Evolutionary conservation across 2,888 invertebrate species (phyloP), one percentile per base, ranked within the genome.

Genomic region (Microplitis deprimator): DNA sequence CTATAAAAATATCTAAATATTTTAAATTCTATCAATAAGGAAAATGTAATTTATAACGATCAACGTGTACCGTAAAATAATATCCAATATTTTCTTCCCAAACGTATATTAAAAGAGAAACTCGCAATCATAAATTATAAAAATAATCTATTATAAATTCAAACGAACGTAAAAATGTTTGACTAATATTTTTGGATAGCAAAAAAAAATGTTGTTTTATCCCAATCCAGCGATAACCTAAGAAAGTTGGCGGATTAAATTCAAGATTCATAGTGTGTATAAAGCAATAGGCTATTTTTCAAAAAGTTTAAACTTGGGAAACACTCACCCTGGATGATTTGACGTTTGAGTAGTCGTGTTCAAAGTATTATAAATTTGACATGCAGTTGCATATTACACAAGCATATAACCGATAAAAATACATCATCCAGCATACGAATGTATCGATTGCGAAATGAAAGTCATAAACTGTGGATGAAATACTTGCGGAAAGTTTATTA

Each of bases 201-300:
- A 41, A 68, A 60, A 41, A 73, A 67, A 62, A 60, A 20, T 71
- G n/a, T 74, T 50, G 8, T 50, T 75, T 70, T 16, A 74, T 40
- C 61, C 68, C 41, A 61, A 68, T 69, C 61, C 41, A 60, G 13
- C 62, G 69, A 77, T 77, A 70, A 77, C 69, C 68, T 69, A 10
- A 69, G 59, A 72, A 77, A 69, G 68, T 77, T 77, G 68, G 73
- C 61, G 71, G 67, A 77, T 75, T 74, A 77, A 77, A 77, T 77
- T 77, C 65, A 71, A 75, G 71, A 77, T 75, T 77, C 74, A 77
- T 39, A 38, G 16, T 50, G 13, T 50, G 50, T 50, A 50, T 50
- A 38, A 64, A 70, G 40, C 70, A 60, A 77, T 67, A 29, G 60
- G 20, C 61, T 74, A 77, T 77, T 64, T 77, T 77, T 77, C 70